A percentile compares a stretch with the other conserved stretches of the same genome.
phyloP scores from a whole-genome alignment of 2,113 vertebrate species.

The Burhinus oedicnemus region DNA sequence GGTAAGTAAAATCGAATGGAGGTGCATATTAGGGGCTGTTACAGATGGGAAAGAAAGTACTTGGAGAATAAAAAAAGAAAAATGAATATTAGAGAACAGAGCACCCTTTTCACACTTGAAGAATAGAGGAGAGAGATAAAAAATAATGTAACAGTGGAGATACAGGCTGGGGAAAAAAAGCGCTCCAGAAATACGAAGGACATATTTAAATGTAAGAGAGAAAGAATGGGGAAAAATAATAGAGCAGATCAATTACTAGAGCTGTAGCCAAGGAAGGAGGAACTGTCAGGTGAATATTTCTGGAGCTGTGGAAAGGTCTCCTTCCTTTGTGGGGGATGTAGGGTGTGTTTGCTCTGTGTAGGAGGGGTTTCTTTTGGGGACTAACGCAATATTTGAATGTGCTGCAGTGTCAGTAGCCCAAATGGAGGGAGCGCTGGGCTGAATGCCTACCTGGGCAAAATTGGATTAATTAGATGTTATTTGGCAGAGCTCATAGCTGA shows the following conservation, averaged over 20 bases:
- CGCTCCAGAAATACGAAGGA: slow-evolving; percentile 61
- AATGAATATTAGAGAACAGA: slow-evolving; percentile 48
- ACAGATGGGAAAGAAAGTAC: slow-evolving; percentile 63
- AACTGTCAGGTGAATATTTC: slow-evolving; percentile 48
- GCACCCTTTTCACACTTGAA: slow-evolving; percentile 69
- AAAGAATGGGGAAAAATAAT: slow-evolving; percentile 65
- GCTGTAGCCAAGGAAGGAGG: slow-evolving; percentile 26
- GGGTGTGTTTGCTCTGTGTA: neutral
- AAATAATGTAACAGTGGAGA: slow-evolving; percentile 33
- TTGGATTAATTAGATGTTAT: neutral
- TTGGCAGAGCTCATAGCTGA: neutral
- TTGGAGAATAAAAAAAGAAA: slow-evolving; percentile 51
- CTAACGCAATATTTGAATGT: neutral
- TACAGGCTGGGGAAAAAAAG: neutral
- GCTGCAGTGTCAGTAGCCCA: neutral
- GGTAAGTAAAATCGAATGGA: slow-evolving; percentile 75
- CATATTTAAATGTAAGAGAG: slow-evolving; percentile 64
- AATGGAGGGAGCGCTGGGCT: neutral
- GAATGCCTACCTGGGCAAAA: neutral
- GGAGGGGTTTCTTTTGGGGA: neutral
- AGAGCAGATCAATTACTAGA: slow-evolving; percentile 66
- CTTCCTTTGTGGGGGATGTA: neutral
- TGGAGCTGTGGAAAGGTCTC: slow-evolving; percentile 21
- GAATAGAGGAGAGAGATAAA: slow-evolving; percentile 59
- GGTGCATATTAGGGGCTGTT: slow-evolving; percentile 67